These are phyloP conservation scores for Phataginus tetradactyla DNA, from an alignment of 2,797 vertebrate genomes.

Conservation along the genomic window DNA sequence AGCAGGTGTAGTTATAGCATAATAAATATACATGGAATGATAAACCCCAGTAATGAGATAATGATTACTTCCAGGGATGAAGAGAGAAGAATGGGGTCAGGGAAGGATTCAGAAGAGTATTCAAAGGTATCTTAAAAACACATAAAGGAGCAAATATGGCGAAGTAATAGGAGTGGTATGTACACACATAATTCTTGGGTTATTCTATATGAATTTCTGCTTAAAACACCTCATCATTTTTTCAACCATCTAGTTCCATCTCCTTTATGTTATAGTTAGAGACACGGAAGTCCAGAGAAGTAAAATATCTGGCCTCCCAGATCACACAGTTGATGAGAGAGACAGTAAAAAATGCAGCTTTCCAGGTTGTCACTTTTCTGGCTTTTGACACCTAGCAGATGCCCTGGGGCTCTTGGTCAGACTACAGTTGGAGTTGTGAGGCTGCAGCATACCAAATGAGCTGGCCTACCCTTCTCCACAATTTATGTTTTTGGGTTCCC, in stretches of 20 bases:
- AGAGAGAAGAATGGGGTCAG: not conserved
- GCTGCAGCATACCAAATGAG: not conserved
- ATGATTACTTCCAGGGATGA: not conserved
- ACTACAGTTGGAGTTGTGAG: not conserved
- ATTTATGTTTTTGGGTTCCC: not conserved
- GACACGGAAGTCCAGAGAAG: not conserved
- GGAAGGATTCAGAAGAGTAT: not conserved
- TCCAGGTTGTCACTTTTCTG: not conserved
- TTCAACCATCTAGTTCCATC: not conserved
- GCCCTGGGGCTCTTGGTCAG: not conserved
- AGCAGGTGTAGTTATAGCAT: not conserved
- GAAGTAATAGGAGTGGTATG: not conserved
- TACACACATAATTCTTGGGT: not conserved
- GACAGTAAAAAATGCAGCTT: not conserved
- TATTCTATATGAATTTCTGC: not conserved
- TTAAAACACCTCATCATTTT: conserved; percentile 9
- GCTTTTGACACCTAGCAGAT: not conserved
- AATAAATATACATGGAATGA: not conserved
- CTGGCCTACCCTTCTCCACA: not conserved
- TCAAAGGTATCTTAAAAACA: not conserved
- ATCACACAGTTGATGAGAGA: not conserved
- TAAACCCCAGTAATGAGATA: not conserved
- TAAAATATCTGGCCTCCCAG: not conserved
- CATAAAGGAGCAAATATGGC: not conserved
- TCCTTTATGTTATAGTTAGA: not conserved